phyloP scores from a whole-genome alignment of 2,797 vertebrate species.

The Mallotus villosus region DNA sequence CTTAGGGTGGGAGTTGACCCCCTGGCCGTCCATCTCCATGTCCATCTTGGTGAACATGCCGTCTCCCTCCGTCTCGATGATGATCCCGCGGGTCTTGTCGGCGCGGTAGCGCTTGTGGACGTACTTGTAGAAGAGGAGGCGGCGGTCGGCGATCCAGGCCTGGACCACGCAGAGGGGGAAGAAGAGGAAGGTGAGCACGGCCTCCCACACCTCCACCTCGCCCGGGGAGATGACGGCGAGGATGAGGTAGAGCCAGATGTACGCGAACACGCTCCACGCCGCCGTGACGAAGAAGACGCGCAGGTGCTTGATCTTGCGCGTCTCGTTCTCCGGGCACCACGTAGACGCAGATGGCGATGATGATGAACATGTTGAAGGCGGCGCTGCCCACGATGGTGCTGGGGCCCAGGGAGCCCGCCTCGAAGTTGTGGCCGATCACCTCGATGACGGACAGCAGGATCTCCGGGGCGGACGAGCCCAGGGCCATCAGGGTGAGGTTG shows the following conservation, averaged over 20 bases:
- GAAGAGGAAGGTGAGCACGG: constrained; percentile 83
- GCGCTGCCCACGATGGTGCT: constrained; percentile 88
- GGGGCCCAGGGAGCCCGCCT: constrained; percentile 80
- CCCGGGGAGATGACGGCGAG: constrained; percentile 81
- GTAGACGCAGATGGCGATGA: constrained; percentile 83
- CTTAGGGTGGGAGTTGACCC: constrained; percentile 74
- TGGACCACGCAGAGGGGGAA: constrained; percentile 85
- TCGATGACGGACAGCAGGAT: constrained; percentile 87
- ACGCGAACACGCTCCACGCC: constrained; percentile 85
- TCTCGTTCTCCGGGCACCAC: constrained; percentile 84
- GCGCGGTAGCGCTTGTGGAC: constrained; percentile 81
- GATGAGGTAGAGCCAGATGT: constrained; percentile 87
- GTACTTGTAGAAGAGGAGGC: constrained; percentile 85
- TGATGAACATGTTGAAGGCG: constrained; percentile 89
- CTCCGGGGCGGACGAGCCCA: constrained; percentile 85
- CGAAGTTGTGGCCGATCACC: constrained; percentile 81
- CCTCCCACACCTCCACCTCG: constrained; percentile 84
- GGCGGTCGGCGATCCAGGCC: constrained; percentile 85
- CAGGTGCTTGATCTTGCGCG: constrained; percentile 82
- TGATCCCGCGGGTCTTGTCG: constrained; percentile 80
- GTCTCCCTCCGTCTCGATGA: constrained; percentile 82
- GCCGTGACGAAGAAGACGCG: constrained; percentile 86
- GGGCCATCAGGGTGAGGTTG: constrained; percentile 85
- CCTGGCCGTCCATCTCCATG: constrained; percentile 83
- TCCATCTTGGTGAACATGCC: constrained; percentile 82